phyloP scores from a whole-genome alignment of 53 echinoderm and acorn worm genomes.

The Crossaster papposus region DNA sequence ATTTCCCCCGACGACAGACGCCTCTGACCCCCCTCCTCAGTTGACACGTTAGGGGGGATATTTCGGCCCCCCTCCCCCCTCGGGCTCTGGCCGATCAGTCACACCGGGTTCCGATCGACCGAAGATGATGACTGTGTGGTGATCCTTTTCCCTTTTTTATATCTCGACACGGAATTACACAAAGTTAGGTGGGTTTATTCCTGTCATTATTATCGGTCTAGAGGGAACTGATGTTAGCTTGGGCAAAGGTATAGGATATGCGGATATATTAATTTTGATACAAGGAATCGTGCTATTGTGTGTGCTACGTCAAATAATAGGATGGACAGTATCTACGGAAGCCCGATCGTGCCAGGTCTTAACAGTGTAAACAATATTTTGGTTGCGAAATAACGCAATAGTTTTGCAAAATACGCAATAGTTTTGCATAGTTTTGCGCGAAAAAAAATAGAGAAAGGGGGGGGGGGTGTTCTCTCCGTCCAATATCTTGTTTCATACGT shows the following conservation, averaged over 20 bases:
- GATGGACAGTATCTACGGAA: too few relatives aligned
- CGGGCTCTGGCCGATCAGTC: constrained; percentile 34
- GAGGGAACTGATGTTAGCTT: neutral
- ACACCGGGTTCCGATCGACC: neutral
- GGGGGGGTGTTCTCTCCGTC: too few relatives aligned
- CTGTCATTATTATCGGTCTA: neutral
- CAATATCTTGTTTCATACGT: too few relatives aligned
- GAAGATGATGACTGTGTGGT: neutral
- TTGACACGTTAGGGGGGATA: constrained; percentile 40
- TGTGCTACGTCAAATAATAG: too few relatives aligned
- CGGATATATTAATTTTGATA: too few relatives aligned
- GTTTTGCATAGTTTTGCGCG: too few relatives aligned
- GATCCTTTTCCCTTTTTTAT: neutral
- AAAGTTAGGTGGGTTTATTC: neutral
- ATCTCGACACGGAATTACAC: constrained; percentile 11
- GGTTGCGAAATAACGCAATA: too few relatives aligned
- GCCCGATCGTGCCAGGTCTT: too few relatives aligned
- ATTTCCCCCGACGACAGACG: constrained; percentile 56
- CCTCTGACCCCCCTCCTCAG: constrained; percentile 47
- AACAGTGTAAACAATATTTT: too few relatives aligned
- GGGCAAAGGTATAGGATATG: neutral
- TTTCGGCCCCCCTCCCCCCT: neutral
- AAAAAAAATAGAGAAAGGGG: too few relatives aligned
- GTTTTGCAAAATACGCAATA: too few relatives aligned
- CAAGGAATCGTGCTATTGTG: too few relatives aligned